These are phyloP conservation scores for Bombycilla garrulus DNA, from an alignment of 2,113 vertebrate species.

Conservation along the genomic window DNA sequence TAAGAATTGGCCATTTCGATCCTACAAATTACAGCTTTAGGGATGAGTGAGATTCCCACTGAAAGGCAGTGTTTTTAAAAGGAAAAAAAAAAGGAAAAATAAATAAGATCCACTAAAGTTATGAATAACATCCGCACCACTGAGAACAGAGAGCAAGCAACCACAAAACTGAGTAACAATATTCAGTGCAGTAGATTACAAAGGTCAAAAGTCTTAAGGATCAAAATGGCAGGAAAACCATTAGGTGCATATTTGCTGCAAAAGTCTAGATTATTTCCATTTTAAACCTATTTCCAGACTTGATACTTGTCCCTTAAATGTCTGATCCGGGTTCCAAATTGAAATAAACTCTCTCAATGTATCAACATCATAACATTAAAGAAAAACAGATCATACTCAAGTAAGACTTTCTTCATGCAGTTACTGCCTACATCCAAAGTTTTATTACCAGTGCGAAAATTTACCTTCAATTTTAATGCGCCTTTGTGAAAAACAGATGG, in stretches of 20 bases:
- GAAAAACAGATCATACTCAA: neutral
- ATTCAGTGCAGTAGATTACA: neutral
- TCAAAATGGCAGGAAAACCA: neutral
- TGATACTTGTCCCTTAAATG: neutral
- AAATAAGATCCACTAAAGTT: neutral
- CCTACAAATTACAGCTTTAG: neutral
- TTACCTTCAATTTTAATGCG: neutral
- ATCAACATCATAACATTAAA: neutral
- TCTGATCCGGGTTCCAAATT: neutral
- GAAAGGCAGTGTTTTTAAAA: neutral
- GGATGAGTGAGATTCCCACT: neutral
- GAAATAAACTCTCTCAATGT: neutral
- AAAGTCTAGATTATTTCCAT: neutral
- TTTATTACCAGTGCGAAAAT: neutral
- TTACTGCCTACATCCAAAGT: neutral
- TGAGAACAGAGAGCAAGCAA: neutral
- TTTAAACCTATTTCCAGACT: neutral
- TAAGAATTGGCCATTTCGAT: neutral
- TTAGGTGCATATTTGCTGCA: neutral
- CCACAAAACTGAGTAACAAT: neutral
- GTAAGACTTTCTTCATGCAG: neutral
- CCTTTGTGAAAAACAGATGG: neutral
- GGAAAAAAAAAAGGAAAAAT: neutral
- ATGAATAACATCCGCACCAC: neutral
- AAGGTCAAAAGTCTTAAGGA: neutral